Base-by-base conservation (phyloP, 2,113 vertebrate genomes). In the Prunella himalayana region DNA sequence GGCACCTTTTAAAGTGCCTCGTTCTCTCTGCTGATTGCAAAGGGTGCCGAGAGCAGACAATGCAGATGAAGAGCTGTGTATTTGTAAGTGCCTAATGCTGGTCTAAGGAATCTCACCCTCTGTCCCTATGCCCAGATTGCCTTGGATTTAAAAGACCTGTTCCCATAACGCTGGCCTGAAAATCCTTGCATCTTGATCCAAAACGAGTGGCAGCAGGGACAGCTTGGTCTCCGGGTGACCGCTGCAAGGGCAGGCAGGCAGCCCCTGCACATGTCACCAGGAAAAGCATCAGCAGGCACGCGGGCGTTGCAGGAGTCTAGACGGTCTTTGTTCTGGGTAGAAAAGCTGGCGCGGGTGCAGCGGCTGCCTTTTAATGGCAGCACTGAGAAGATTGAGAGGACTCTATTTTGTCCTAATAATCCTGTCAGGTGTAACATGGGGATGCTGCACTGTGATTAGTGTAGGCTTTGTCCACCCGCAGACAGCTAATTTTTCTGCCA, bases 401-500 rank as follows among this genome's bases (percentile, higher is more conserved):
- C 81, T 92, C 91, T 83, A 82, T 97, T 97, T 96, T 72, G 42
- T 85, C 75, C 95, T 97, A 95, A 97, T 97, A 96, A 96, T 89
- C 94, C 75, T 95, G 95, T 92, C 91, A 94, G 97, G 82, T 95
- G 90, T 95, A 90, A 94, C 96, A 97, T 56, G 68, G 22, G 70
- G 92, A 95, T 94, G 96, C 71, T 92, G 95, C 73, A 53, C 20
- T 3, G 41, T 96, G 96, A 97, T 97, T 96, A 97, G 96, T 92
- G 81, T 86, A 88, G 76, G 82, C 44, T 93, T 91, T 97, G 98
- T 96, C 89, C 97, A 89, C 42, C 73, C 4, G 15, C 66, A 84
- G 97, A 97, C 94, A 97, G 97, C 92, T 98, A 97, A 97, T 97
- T 98, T 98, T 98, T 98, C 97, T 97, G 86, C 80, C 65, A 49